phyloP scores from a whole-genome alignment of 2,888 invertebrate genomes.

The Orchesellides sinensis region DNA sequence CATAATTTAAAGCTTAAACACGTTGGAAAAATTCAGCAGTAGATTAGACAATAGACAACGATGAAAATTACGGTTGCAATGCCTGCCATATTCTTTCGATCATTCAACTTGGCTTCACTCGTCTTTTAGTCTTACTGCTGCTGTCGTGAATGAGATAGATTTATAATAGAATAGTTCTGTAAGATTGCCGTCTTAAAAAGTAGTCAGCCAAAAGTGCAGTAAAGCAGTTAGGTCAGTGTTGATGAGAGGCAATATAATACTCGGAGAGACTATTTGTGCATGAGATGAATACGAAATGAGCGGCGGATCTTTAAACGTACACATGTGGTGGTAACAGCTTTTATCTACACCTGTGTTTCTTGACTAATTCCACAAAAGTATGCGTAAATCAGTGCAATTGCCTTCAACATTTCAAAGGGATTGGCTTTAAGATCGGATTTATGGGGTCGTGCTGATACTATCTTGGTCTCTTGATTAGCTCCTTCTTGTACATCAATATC shows the following conservation, averaged over 20 bases:
- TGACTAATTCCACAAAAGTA: conserved; percentile 36
- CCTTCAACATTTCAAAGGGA: conserved; percentile 31
- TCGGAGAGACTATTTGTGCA: conserved; percentile 7
- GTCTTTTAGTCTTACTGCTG: not conserved
- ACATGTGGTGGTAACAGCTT: conserved; percentile 36
- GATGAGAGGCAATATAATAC: conserved; percentile 3
- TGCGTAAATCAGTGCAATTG: conserved; percentile 52
- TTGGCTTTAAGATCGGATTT: conserved; percentile 43
- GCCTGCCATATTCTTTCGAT: conserved; percentile 36
- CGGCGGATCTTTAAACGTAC: not conserved
- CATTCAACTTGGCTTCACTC: conserved; percentile 56
- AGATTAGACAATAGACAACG: no score
- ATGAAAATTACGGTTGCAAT: conserved; percentile 8
- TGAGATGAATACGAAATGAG: conserved; percentile 47
- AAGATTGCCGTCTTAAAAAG: no score
- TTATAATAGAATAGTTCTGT: conserved; percentile 57
- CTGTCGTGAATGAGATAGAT: conserved; percentile 25
- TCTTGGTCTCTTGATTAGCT: conserved; percentile 44
- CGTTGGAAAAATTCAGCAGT: no score
- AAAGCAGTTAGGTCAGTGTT: conserved; percentile 50
- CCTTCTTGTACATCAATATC: conserved; percentile 42
- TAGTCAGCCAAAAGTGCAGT: no score
- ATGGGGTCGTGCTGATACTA: conserved; percentile 52
- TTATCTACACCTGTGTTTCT: conserved; percentile 32
- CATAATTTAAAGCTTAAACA: no score